Percentiles rank a stretch among this genome's conserved stretches.
These are phyloP conservation scores for Myripristis murdjan DNA, from an alignment of 2,797 vertebrate species.

Conservation along the genomic window DNA sequence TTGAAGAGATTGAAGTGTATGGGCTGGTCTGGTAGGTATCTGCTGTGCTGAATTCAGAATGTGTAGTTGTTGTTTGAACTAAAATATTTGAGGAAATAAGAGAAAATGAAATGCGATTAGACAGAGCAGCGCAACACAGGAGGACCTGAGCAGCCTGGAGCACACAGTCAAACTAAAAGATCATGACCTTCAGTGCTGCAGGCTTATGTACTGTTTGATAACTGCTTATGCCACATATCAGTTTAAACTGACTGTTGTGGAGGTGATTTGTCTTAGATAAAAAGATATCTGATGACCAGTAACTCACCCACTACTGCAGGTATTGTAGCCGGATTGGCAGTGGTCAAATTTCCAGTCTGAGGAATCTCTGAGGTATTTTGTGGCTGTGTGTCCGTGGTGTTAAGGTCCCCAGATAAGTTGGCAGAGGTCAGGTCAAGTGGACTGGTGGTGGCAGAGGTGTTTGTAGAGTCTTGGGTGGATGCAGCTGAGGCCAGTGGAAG, in stretches of 20 bases:
- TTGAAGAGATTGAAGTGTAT: neutral
- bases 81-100: conserved; percentile 18
- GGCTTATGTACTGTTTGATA: neutral
- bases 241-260: no score
- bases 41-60: neutral
- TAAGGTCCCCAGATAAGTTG: neutral
- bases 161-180: conserved; percentile 2
- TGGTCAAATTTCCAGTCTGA: neutral
- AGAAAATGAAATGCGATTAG: neutral
- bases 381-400: neutral
- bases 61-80: conserved; percentile 28
- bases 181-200: conserved; percentile 1
- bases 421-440: neutral
- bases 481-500: neutral
- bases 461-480: neutral
- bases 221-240: neutral
- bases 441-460: neutral
- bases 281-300: neutral
- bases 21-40: conserved; percentile 32
- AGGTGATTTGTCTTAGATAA: no score
- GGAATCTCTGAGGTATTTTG: neutral
- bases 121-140: conserved; percentile 68
- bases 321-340: neutral
- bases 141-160: conserved; percentile 69
- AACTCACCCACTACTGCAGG: neutral